These are phyloP conservation scores for Diaphora mendica DNA, from an alignment of 2,888 invertebrate species.

Conservation along the genomic window DNA sequence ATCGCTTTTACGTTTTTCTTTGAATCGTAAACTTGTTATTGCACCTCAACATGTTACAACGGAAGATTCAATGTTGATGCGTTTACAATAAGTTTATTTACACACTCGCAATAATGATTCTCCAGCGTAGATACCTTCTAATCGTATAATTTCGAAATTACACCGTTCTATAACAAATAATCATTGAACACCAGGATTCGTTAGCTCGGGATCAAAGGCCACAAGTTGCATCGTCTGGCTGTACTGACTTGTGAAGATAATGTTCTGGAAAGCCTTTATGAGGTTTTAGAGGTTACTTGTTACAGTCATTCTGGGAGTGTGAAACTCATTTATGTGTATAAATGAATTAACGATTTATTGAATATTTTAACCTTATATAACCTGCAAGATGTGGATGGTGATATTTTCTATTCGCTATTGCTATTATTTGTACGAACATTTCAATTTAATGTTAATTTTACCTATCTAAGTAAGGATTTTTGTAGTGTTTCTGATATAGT, in stretches of 20 bases:
- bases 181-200: constrained; percentile 41
- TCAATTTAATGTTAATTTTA: not conserved
- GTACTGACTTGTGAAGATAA: constrained; percentile 14
- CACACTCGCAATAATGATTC: constrained; percentile 16
- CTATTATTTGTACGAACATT: not conserved
- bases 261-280: constrained; percentile 7
- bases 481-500: not conserved
- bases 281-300: constrained; percentile 4
- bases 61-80: not conserved
- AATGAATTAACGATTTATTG: not conserved
- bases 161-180: constrained; percentile 37
- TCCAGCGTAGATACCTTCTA: not conserved
- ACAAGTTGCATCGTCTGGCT: not conserved
- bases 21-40: not conserved
- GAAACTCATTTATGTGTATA: constrained; percentile 1
- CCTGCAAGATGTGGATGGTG: not conserved
- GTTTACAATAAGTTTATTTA: not conserved
- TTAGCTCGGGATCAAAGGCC: constrained; percentile 44
- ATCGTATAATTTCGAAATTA: constrained; percentile 35
- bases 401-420: not conserved
- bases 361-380: not conserved
- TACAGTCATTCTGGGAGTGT: constrained; percentile 4
- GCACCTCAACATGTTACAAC: not conserved
- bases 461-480: not conserved
- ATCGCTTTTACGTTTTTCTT: not conserved